phyloP scores from a whole-genome alignment of 2,888 invertebrate genomes.

The Sesia apiformis region DNA sequence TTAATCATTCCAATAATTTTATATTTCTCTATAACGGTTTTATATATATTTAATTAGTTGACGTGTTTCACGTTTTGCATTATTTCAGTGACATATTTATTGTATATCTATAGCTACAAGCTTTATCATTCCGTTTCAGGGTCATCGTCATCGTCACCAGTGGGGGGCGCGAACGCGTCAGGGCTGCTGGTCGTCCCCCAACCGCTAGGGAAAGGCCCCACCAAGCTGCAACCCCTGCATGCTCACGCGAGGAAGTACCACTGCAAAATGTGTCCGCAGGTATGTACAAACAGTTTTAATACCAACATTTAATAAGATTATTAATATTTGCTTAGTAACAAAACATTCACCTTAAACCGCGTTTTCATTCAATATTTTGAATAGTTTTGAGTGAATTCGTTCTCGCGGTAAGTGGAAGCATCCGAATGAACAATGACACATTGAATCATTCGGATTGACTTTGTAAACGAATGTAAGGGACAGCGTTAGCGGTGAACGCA shows the following conservation, averaged over 20 bases:
- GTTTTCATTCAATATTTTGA: too few species aligned
- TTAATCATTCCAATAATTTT: not conserved
- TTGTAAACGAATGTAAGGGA: too few species aligned
- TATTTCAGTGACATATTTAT: not conserved
- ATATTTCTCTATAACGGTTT: not conserved
- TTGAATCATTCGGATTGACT: too few species aligned
- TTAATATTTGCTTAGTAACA: too few species aligned
- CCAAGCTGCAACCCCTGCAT: constrained; percentile 59
- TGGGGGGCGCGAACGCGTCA: constrained; percentile 55
- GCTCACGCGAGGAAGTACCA: constrained; percentile 86
- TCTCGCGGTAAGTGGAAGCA: too few species aligned
- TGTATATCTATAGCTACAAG: too few species aligned
- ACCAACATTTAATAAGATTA: too few species aligned
- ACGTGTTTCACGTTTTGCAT: not conserved
- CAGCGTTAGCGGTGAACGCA: too few species aligned
- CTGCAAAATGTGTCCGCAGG: constrained; percentile 98
- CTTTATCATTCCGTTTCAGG: constrained; percentile 36
- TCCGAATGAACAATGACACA: too few species aligned
- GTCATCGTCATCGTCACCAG: constrained; percentile 63
- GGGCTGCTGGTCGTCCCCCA: constrained; percentile 90
- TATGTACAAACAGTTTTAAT: constrained; percentile 54
- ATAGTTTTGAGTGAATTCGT: too few species aligned
- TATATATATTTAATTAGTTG: not conserved
- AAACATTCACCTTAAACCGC: too few species aligned
- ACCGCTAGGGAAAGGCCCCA: constrained; percentile 80